Percentiles rank a stretch among this genome's conserved stretches.
Evolutionary conservation across 2,888 invertebrate genomes (phyloP).

Genomic region (Eupithecia exiguata): DNA sequence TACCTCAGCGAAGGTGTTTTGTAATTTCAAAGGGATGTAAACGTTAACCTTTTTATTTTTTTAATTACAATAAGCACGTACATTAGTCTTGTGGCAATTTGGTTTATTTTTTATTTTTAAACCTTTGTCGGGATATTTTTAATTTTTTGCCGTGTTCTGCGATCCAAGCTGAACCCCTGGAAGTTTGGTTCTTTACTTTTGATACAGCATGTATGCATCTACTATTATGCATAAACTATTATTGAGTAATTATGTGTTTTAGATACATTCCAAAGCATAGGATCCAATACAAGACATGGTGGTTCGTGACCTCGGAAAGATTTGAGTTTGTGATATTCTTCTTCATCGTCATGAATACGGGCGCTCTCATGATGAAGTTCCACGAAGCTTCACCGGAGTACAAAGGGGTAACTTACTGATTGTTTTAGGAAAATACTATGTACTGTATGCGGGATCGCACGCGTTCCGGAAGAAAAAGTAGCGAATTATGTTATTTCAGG

Average conservation of each 20-base stretch:
- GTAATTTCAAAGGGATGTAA: too few relatives aligned
- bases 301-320: conserved; percentile 99
- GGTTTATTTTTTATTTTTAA: too few relatives aligned
- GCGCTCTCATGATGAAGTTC: conserved; percentile 98
- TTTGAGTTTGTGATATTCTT: conserved; percentile 99
- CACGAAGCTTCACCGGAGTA: conserved; percentile 91
- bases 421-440: not conserved
- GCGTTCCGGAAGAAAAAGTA: not conserved
- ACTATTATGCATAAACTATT: too few relatives aligned
- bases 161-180: too few relatives aligned
- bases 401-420: conserved; percentile 76
- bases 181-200: too few relatives aligned
- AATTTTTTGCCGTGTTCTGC: too few relatives aligned
- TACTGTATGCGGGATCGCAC: not conserved
- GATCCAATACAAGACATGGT: conserved; percentile 98
- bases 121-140: too few relatives aligned
- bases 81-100: too few relatives aligned
- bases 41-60: too few relatives aligned
- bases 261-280: conserved; percentile 99
- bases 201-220: too few relatives aligned
- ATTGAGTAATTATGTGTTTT: not conserved
- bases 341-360: conserved; percentile 98
- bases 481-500: not conserved
- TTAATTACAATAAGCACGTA: too few relatives aligned
- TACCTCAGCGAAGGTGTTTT: too few relatives aligned